phyloP scores from a whole-genome alignment of 2,797 vertebrate species.

The Characodon lateralis region DNA sequence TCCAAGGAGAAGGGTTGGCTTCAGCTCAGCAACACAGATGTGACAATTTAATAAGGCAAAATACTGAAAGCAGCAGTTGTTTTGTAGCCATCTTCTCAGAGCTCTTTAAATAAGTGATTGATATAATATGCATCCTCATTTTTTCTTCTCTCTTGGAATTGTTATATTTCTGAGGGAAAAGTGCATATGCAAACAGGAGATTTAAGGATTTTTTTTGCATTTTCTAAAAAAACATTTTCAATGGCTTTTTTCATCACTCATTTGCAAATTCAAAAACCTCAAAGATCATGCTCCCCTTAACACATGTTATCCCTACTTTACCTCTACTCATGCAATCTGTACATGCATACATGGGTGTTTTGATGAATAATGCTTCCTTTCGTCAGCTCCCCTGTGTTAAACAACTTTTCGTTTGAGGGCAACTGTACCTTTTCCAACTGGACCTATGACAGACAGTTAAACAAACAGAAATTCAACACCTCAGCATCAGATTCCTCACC shows the following conservation, averaged over 20 bases:
- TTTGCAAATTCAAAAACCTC: neutral
- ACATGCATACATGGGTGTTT: conserved; percentile 1
- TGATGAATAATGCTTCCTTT: conserved; percentile 34
- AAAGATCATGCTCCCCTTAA: conserved; percentile 4
- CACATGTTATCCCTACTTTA: conserved; percentile 14
- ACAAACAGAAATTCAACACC: conserved; percentile 81
- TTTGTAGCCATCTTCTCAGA: conserved; percentile 75
- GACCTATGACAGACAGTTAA: conserved; percentile 61
- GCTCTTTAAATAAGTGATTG: conserved; percentile 56
- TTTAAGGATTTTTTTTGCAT: conserved; percentile 16
- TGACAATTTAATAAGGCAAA: conserved; percentile 74
- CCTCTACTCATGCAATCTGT: conserved; percentile 12
- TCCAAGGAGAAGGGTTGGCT: conserved; percentile 54
- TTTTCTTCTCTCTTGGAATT: conserved; percentile 38
- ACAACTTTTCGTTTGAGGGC: conserved; percentile 46
- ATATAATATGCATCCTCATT: conserved; percentile 57
- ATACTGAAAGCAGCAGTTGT: conserved; percentile 45
- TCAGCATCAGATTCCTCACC: conserved; percentile 80
- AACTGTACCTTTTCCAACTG: conserved; percentile 58
- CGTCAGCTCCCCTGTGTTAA: conserved; percentile 18
- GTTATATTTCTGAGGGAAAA: conserved; percentile 47
- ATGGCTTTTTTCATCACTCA: neutral
- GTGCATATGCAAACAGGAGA: neutral
- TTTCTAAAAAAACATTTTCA: neutral
- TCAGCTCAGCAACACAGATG: conserved; percentile 65